phyloP scores from a whole-genome alignment of 2,797 vertebrate genomes.

The Picus viridis region DNA sequence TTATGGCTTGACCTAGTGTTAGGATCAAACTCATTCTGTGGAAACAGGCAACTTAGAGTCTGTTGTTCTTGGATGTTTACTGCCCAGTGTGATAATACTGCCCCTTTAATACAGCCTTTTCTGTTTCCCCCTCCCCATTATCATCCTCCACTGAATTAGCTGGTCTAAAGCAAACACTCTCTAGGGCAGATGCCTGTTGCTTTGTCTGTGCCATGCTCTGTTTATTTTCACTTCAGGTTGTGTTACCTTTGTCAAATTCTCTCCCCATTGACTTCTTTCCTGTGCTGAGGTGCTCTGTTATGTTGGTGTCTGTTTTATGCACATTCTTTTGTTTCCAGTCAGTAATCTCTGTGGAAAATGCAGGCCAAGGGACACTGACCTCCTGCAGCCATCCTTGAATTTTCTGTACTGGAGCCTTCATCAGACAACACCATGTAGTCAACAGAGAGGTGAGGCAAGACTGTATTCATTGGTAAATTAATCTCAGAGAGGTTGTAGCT shows the following conservation, averaged over 20 bases:
- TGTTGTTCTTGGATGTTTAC: neutral
- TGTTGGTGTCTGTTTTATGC: neutral
- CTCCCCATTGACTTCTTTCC: neutral
- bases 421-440: constrained; percentile 74
- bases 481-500: neutral
- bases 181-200: neutral
- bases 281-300: neutral
- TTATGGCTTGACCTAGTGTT: neutral
- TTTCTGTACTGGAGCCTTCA: constrained; percentile 90
- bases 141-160: neutral
- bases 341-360: constrained; percentile 88
- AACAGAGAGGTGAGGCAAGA: constrained; percentile 77
- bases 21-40: neutral
- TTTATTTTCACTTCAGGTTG: neutral
- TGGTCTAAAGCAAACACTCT: neutral
- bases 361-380: constrained; percentile 75
- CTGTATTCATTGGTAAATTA: neutral
- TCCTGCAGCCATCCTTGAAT: constrained; percentile 89
- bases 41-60: neutral
- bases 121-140: neutral
- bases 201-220: neutral
- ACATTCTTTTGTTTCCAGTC: constrained; percentile 76
- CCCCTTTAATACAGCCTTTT: neutral
- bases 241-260: neutral
- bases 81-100: neutral